phyloP scores from a whole-genome alignment of 2,797 vertebrate species.

The Microtus obscurus region DNA sequence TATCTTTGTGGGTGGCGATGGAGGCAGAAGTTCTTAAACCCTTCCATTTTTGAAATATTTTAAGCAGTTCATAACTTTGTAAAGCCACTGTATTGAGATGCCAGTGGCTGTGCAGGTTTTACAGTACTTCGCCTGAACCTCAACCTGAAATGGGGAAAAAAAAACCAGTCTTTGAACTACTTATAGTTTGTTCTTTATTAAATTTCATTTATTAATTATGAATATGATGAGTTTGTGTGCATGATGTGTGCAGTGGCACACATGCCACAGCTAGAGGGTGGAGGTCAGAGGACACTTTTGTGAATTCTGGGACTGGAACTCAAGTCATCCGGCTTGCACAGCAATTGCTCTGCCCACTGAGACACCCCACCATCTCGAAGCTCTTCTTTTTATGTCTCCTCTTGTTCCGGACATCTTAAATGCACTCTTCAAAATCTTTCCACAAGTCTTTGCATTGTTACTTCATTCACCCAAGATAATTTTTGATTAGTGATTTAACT shows the following conservation, averaged over 20 bases:
- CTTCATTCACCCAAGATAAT: constrained; percentile 28
- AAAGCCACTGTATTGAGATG: not conserved
- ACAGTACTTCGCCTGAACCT: not conserved
- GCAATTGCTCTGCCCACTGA: not conserved
- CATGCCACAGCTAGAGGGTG: not conserved
- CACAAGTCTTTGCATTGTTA: constrained; percentile 8
- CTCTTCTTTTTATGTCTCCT: not conserved
- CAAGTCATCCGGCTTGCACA: not conserved
- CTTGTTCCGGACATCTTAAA: not conserved
- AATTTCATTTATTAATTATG: not conserved
- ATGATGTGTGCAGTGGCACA: too few species aligned
- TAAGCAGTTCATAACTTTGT: not conserved
- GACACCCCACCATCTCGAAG: not conserved
- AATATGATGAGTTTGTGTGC: not conserved
- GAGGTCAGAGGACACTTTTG: not conserved
- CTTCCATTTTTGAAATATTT: constrained; percentile 54
- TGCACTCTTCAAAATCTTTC: not conserved
- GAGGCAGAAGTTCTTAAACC: not conserved
- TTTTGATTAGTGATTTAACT: constrained; percentile 54
- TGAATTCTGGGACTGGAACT: not conserved
- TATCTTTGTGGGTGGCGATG: constrained; percentile 40
- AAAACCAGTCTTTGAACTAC: constrained; percentile 27
- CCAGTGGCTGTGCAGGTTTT: not conserved
- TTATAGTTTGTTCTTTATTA: constrained; percentile 34
- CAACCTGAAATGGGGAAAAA: not conserved